Base-by-base conservation (phyloP, 64 coral and sea anemone genomes). In the Montipora cactus region DNA sequence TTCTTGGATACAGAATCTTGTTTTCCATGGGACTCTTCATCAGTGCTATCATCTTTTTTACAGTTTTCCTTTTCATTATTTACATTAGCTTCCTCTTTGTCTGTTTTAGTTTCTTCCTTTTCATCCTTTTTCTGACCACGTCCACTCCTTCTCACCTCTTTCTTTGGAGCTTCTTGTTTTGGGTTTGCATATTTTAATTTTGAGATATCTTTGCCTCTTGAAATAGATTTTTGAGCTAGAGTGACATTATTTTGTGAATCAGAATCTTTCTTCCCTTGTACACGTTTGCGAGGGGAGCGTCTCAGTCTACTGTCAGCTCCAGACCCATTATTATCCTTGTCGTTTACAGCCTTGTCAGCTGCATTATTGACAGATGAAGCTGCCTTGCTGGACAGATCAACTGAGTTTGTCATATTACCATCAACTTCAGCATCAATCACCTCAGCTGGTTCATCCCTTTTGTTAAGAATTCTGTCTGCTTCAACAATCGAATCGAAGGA, bases 171-270 rank as follows among this genome's bases (percentile, higher is more conserved):
- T 23, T 77, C 87, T 77, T 61, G 5, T 77, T 76, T 45, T 4
- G 20, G 1, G 28, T 89, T 89, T 89, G 72, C 87, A 86, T 89
- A 79, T 23, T 89, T 76, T 61, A 89, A 37, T 61, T 89, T 76
- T 45, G 72, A 77, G 28, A 77, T 89, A 15, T 79, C 87, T 89
- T 89, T 89, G 51, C 72, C 87, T 46, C 87, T 77, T 18, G 76
- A 89, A n/a, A 79, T 49, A 44, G 72, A 45, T 77, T 89, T 76
- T 19, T 37, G 49, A 25, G 72, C 72, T 59, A 4, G 51, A 4
- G 20, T 59, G 5, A 16, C 51, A 25, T 14, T 59, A 61, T 89
- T 89, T 3, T 4, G 51, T 47, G 15, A 12, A 8, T 79, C 76
- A 8, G 51, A 89, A 61, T 76, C 76, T 49, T 89, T 79, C 8